phyloP scores from a whole-genome alignment of 2,888 invertebrate genomes.

The Watsonalla binaria region DNA sequence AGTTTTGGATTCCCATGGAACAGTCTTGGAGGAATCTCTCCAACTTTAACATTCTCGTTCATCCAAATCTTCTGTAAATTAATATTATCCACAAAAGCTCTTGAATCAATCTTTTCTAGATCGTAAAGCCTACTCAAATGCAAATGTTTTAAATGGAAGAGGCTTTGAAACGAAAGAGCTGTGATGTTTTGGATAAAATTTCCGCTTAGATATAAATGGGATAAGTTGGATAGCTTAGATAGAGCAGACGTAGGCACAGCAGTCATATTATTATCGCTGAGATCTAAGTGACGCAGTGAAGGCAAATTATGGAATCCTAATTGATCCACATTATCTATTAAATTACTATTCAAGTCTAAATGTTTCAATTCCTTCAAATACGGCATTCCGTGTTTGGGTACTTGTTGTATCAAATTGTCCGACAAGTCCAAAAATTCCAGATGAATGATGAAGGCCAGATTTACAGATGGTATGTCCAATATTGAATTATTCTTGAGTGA shows the following conservation, averaged over 20 bases:
- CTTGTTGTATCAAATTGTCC: conserved; percentile 86
- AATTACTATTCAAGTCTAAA: conserved; percentile 86
- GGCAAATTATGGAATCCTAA: conserved; percentile 87
- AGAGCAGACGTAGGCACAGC: conserved; percentile 86
- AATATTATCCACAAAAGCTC: conserved; percentile 91
- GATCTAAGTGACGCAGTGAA: conserved; percentile 84
- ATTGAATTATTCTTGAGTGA: conserved; percentile 88
- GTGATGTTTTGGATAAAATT: conserved; percentile 87
- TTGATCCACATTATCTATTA: conserved; percentile 84
- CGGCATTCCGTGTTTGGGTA: conserved; percentile 86
- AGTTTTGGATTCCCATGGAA: conserved; percentile 91
- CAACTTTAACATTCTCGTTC: conserved; percentile 86
- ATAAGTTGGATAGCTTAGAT: conserved; percentile 86
- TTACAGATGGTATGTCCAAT: conserved; percentile 85
- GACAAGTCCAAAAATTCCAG: conserved; percentile 87
- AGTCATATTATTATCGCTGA: conserved; percentile 90
- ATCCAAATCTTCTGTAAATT: conserved; percentile 87
- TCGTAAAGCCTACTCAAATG: conserved; percentile 84
- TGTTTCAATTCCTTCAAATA: conserved; percentile 83
- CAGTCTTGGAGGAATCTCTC: conserved; percentile 86
- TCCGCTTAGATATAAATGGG: conserved; percentile 86
- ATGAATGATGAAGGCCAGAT: conserved; percentile 81
- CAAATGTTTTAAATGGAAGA: conserved; percentile 88
- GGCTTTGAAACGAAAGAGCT: conserved; percentile 89
- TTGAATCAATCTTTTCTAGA: conserved; percentile 84